Evolutionary conservation across 2,113 vertebrate species (phyloP).

Genomic region (Megatriorchis doriae): DNA sequence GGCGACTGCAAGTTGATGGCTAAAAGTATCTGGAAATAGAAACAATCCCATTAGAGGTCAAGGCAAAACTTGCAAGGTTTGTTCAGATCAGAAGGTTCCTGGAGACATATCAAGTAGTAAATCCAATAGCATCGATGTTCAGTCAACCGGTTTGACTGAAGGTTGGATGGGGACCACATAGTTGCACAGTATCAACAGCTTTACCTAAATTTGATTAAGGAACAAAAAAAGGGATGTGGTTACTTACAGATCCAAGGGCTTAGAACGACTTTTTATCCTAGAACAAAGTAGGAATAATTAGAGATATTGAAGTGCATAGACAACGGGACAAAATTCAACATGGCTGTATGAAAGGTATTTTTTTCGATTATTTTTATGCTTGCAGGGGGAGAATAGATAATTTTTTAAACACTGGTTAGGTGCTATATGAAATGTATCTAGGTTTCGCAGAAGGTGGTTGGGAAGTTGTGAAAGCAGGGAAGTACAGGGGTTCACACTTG

Average conservation of each 20-base stretch:
- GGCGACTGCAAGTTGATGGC: not conserved
- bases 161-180: not conserved
- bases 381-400: not conserved
- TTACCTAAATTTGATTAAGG: not conserved
- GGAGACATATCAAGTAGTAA: not conserved
- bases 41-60: not conserved
- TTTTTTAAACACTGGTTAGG: not conserved
- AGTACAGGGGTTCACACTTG: not conserved
- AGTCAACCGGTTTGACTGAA: not conserved
- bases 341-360: not conserved
- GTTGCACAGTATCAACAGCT: not conserved
- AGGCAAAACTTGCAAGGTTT: not conserved
- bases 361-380: not conserved
- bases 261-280: not conserved
- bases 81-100: not conserved
- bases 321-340: not conserved
- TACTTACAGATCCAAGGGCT: not conserved
- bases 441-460: not conserved
- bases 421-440: not conserved
- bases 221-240: not conserved
- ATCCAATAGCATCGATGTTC: not conserved
- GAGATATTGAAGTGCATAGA: not conserved
- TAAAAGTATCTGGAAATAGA: not conserved
- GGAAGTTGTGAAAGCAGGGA: not conserved
- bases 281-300: not conserved